These are phyloP conservation scores for Lepidocolaptes lacrymiger DNA, from an alignment of 2,797 vertebrate genomes.

Conservation along the genomic window DNA sequence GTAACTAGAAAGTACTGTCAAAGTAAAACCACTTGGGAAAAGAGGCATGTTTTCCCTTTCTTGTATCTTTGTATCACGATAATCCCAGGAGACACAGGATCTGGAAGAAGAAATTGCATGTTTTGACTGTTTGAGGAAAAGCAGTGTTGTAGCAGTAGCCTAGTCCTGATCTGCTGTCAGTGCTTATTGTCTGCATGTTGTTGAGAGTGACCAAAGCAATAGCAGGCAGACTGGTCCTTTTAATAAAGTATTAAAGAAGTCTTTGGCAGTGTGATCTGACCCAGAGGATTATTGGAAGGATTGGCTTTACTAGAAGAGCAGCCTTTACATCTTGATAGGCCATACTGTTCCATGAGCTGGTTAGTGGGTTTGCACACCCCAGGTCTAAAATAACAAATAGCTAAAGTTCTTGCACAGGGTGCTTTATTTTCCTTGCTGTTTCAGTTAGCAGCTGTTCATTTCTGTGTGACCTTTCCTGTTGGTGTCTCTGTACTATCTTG, in stretches of 20 bases:
- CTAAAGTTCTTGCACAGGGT: rapidly evolving
- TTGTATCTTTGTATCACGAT: background rate
- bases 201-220: background rate
- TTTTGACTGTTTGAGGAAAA: background rate
- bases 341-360: background rate
- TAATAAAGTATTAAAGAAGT: background rate
- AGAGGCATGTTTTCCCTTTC: background rate
- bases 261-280: background rate
- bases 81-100: background rate
- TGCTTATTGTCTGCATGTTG: background rate
- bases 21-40: background rate
- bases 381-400: background rate
- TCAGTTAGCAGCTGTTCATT: background rate
- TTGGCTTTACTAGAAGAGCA: background rate
- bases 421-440: background rate
- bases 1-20: background rate
- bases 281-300: background rate
- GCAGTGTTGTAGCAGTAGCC: background rate
- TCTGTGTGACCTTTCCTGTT: background rate
- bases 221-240: background rate
- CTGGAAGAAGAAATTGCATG: background rate
- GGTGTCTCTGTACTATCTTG: background rate
- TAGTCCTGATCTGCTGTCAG: background rate
- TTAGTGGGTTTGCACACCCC: background rate
- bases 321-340: background rate